Evolutionary conservation across 1,140 invertebrate genomes (phyloP).

Genomic region (Marisa cornuarietis): DNA sequence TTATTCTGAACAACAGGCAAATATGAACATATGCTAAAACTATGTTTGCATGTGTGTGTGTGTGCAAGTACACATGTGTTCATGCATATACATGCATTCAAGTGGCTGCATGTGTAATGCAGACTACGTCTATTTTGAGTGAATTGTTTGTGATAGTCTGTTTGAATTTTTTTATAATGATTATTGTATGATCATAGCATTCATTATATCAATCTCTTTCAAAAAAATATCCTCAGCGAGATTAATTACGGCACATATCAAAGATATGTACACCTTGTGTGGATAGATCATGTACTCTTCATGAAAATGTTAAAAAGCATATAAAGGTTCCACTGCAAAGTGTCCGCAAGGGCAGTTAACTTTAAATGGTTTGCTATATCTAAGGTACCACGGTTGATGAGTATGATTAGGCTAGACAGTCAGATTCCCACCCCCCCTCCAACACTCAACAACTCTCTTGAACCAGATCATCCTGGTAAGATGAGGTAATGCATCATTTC

Average conservation of each 20-base stretch:
- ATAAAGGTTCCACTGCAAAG: no score
- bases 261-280: not conserved
- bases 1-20: not conserved
- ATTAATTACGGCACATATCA: not conserved
- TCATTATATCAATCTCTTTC: not conserved
- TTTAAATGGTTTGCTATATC: no score
- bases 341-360: no score
- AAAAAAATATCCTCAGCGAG: not conserved
- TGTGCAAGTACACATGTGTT: not conserved
- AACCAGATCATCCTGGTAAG: no score
- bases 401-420: no score
- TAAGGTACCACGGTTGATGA: no score
- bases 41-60: slow-evolving; percentile 7
- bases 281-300: not conserved
- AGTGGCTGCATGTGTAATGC: slow-evolving; percentile 1
- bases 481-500: no score
- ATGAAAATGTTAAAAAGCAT: no score
- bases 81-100: not conserved
- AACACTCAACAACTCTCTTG: no score
- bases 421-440: no score
- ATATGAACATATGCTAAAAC: not conserved
- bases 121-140: not conserved
- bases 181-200: not conserved
- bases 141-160: not conserved
- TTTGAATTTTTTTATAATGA: not conserved